These are phyloP conservation scores for Ptilorrhoa leucosticta DNA, from an alignment of 2,113 vertebrate species.

Conservation along the genomic window DNA sequence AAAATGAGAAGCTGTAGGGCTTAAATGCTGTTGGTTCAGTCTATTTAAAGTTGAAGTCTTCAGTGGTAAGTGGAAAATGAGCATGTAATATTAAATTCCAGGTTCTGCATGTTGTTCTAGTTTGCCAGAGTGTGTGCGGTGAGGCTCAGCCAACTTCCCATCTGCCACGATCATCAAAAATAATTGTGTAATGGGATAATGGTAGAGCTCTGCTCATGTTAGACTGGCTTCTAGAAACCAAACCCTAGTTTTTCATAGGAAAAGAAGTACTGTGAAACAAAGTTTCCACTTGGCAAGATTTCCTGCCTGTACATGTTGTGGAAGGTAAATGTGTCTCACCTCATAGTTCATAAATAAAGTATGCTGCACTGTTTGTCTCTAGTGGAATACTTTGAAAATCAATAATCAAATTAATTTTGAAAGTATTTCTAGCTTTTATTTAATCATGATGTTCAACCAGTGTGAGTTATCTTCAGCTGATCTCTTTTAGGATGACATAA, in stretches of 20 bases:
- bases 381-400: background rate
- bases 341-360: background rate
- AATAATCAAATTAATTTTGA: background rate
- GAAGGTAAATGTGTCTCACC: background rate
- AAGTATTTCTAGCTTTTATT: background rate
- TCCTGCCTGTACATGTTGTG: background rate
- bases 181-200: background rate
- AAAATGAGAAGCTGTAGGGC: slow-evolving; percentile 7
- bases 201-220: background rate
- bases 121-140: background rate
- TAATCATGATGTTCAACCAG: background rate
- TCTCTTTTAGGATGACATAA: background rate
- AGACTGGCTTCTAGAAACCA: background rate
- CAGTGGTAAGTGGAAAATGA: slow-evolving; percentile 5
- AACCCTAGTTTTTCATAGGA: background rate
- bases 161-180: background rate
- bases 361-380: background rate
- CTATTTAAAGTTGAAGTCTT: slow-evolving; percentile 4
- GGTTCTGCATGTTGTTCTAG: background rate
- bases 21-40: background rate
- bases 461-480: background rate
- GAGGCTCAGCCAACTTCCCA: background rate
- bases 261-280: background rate
- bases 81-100: background rate
- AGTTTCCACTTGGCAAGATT: background rate